Evolutionary conservation across 2,113 vertebrate species (phyloP), one percentile per base, ranked within the genome.

Genomic region (Pholis gunnellus): DNA sequence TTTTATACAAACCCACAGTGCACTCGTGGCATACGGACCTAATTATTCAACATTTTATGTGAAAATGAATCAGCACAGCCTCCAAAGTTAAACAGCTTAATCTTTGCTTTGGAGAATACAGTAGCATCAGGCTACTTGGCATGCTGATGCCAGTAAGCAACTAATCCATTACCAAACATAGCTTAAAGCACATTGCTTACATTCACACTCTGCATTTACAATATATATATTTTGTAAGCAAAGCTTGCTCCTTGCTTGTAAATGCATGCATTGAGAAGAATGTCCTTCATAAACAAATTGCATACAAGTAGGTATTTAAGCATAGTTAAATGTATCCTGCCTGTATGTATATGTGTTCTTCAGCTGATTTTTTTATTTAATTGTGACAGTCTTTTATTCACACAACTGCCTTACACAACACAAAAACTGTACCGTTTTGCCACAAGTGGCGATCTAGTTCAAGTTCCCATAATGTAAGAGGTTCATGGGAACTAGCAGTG

Each of bases 41-140:
- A 75, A 81, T 88, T 83, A 88, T 85, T 81, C 34, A 66, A 40
- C 36, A 60, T 83, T 83, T 73, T 81, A 44, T 79, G 40, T 63
- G 57, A 50, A 87, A 84, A 79, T 84, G 81, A 87, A 85, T 87
- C 73, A 79, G 46, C 72, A 63, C 46, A 81, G 71, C 40, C 52
- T 42, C 46, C 27, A 71, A 82, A 79, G 70, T 72, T 83, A 44
- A 87, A 59, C 46, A 85, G 82, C 52, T 48, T 81, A 83, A 83
- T 82, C 63, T 81, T 34, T 75, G 54, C 56, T 77, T 56, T 57
- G 20, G 64, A 79, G 54, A 81, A 83, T 63, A 67, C n/a, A 77
- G 72, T 72, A 65, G n/a, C 40, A 77, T 84, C 69, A 74, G 63
- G 25, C 54, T 67, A 64, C 48, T 72, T 82, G 79, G 61, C 48